phyloP scores from a whole-genome alignment of 2,888 invertebrate genomes.

The Synanthedon formicaeformis region DNA sequence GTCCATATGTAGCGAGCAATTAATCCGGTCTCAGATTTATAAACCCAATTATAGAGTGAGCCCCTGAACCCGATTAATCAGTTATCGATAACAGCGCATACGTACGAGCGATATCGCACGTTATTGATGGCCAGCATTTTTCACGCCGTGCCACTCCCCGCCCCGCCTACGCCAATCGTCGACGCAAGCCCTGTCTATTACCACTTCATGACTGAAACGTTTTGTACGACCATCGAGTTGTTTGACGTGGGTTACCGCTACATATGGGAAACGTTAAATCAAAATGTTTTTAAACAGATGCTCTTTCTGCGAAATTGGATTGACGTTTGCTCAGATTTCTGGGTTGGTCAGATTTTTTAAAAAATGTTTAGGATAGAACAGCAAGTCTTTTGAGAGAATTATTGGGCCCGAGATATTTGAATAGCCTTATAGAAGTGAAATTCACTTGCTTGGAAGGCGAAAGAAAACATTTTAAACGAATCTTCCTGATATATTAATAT shows the following conservation, averaged over 20 bases:
- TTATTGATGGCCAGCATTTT: constrained; percentile 52
- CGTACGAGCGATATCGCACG: constrained; percentile 24
- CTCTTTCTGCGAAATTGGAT: neutral
- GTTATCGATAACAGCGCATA: constrained; percentile 21
- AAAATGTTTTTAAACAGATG: neutral
- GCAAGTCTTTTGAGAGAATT: too few relatives aligned
- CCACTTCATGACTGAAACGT: constrained; percentile 10
- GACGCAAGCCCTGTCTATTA: constrained; percentile 20
- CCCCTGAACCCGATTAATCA: constrained; percentile 22
- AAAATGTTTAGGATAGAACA: too few relatives aligned
- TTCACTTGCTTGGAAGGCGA: too few relatives aligned
- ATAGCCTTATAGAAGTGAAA: too few relatives aligned
- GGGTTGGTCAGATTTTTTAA: too few relatives aligned
- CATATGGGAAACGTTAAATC: neutral
- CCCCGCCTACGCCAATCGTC: constrained; percentile 11
- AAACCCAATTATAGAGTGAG: neutral
- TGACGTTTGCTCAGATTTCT: neutral
- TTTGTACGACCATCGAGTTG: constrained; percentile 14
- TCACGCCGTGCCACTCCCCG: constrained; percentile 25
- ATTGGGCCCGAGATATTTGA: too few relatives aligned
- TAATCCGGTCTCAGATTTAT: constrained; percentile 1
- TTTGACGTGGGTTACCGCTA: constrained; percentile 10
- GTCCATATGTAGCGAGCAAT: constrained; percentile 4
- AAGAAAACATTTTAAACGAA: too few relatives aligned
- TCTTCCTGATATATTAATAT: too few relatives aligned